Evolutionary conservation across 2,797 vertebrate genomes (phyloP).

Genomic region (Lophura swinhoii): DNA sequence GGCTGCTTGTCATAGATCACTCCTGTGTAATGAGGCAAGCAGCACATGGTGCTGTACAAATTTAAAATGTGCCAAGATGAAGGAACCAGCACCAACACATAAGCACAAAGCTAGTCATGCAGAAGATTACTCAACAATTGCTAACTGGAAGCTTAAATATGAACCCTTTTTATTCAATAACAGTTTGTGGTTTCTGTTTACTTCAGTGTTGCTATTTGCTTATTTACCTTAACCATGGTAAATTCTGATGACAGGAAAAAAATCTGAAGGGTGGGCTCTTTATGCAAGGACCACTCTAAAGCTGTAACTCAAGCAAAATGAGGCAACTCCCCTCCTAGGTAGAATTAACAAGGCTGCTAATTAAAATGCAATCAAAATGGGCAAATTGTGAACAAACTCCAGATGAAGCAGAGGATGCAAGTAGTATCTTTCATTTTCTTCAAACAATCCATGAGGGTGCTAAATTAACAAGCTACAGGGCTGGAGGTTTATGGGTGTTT

Average conservation of each 20-base stretch:
- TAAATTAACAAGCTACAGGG: background rate
- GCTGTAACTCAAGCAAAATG: background rate
- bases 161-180: background rate
- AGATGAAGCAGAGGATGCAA: background rate
- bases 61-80: constrained; percentile 50
- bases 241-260: background rate
- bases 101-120: constrained; percentile 29
- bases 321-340: background rate
- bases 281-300: background rate
- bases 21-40: constrained; percentile 63
- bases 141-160: constrained; percentile 18
- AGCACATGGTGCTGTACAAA: constrained; percentile 45
- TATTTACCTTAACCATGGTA: background rate
- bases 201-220: background rate
- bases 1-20: constrained; percentile 42
- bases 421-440: background rate
- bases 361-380: background rate
- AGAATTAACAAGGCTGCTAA: background rate
- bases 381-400: background rate
- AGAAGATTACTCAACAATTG: constrained; percentile 42
- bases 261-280: background rate
- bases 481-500: background rate
- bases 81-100: background rate
- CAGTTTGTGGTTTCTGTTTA: background rate
- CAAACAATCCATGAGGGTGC: background rate